Percentiles rank a stretch among this genome's conserved stretches.
Conservation (phyloP, 2,888 invertebrate species). For the Octodonta nipae region DNA sequence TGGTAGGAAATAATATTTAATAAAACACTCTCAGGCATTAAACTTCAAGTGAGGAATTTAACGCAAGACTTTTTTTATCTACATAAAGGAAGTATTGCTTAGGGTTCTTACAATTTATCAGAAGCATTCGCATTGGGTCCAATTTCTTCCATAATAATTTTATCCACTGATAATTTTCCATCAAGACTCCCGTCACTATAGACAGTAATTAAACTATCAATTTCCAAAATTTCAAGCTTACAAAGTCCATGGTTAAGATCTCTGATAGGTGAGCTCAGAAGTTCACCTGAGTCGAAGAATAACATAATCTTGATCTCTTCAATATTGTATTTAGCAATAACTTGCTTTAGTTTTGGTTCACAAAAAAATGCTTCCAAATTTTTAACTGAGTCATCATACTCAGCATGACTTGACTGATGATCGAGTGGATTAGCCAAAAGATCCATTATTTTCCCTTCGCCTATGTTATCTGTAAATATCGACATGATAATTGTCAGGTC, state of each 20-base stretch:
- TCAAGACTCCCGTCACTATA: slow-evolving; percentile 58
- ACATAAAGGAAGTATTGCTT: no score
- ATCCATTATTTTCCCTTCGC: slow-evolving; percentile 44
- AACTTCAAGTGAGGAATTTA: no score
- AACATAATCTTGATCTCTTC: slow-evolving; percentile 59
- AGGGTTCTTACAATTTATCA: slow-evolving; percentile 43
- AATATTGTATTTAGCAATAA: slow-evolving; percentile 46
- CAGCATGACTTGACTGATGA: slow-evolving; percentile 14
- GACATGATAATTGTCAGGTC: slow-evolving; percentile 59
- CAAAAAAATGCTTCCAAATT: slow-evolving; percentile 63
- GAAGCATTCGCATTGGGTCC: slow-evolving; percentile 49
- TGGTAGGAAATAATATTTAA: no score
- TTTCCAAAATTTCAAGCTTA: slow-evolving; percentile 54
- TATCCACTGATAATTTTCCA: slow-evolving; percentile 55
- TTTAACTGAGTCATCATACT: slow-evolving; percentile 38
- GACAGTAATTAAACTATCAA: slow-evolving; percentile 47
- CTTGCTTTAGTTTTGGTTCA: slow-evolving; percentile 49
- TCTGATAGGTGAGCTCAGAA: slow-evolving; percentile 59
- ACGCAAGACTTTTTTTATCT: no score
- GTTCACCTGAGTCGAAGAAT: slow-evolving; percentile 61
- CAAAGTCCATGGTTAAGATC: slow-evolving; percentile 59
- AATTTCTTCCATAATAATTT: slow-evolving; percentile 56
- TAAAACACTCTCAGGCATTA: no score
- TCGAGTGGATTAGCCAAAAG: slow-evolving; percentile 28
- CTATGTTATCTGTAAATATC: slow-evolving; percentile 59